Evolutionary conservation across 2,797 vertebrate genomes (phyloP), one percentile per base, ranked within the genome.

Genomic region (Tiaroga cobitis): DNA sequence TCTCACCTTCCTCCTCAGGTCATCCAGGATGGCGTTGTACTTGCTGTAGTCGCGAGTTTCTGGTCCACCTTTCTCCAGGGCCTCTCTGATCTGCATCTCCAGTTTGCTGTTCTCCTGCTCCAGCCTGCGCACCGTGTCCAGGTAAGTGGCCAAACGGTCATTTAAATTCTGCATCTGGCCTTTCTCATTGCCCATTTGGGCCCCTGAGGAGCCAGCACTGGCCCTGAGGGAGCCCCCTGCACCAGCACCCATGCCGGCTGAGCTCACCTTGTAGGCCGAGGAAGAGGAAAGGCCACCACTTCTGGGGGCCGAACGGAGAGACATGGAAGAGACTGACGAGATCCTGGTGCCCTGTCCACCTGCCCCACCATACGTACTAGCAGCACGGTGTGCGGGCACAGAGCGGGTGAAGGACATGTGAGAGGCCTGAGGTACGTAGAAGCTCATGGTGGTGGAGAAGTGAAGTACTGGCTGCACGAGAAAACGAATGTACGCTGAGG

Each of bases 121-220:
- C 94, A 98, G 92, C 90, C 89, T 96, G 88, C 94, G 95, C 81
- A 99, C 97, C 3, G 93, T 96, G 15, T 97, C 96, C 93, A 98
- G 91, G 93, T 99, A 99, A 88, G 92, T 90, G 89, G 96, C 96
- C 93, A 98, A 94, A 21, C 95, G 95, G 88, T 98, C 96, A 1
- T 98, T 98, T 80, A 98, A 96, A 67, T 95, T 96, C 87, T 98
- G 96, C 97, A 99, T 97, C 87, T 96, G 95, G 87, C 97, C 96
- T 91, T 96, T 98, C 93, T 98, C 96, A 0, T 96, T 95, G 87
- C 96, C 95, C 61, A 91, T 16, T 89, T 95, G 92, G 26, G 81
- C 73, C 0, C 84, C 89, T 0, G 87, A 82, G 3, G 91, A 90
- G 4, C 77, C 29, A 24, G 63, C 19, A 1, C 65, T 3, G 0